A percentile compares a stretch with the other conserved stretches of the same genome.
These are phyloP conservation scores for Tauraco hartlaubi DNA, from an alignment of 2,797 vertebrate genomes.

Conservation along the genomic window DNA sequence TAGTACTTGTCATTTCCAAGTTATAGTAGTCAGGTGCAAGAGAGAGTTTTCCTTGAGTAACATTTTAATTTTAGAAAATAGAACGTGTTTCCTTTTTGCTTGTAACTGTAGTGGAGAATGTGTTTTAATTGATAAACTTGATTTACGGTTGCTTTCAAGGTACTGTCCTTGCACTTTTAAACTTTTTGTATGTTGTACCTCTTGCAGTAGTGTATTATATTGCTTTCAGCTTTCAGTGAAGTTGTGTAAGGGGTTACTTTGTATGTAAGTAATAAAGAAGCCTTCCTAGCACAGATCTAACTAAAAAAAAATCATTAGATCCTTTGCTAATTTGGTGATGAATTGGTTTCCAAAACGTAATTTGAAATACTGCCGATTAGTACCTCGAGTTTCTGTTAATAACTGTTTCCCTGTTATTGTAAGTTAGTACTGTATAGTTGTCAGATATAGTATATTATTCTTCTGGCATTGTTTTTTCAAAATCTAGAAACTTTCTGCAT, in stretches of 20 bases:
- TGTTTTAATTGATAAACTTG: neutral
- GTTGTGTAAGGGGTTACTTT: neutral
- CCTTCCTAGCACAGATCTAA: neutral
- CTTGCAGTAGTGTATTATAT: neutral
- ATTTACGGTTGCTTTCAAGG: neutral
- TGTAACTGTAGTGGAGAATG: neutral
- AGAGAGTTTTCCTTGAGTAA: neutral
- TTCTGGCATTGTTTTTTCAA: neutral
- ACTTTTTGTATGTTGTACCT: neutral
- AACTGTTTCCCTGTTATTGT: neutral
- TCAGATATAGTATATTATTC: neutral
- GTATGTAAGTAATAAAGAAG: neutral
- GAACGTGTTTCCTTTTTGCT: neutral
- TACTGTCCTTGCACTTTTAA: neutral
- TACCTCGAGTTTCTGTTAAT: neutral
- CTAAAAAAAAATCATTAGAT: neutral
- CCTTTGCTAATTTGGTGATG: neutral
- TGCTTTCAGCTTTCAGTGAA: neutral
- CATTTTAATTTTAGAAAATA: neutral
- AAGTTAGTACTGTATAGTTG: neutral
- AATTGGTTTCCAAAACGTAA: neutral
- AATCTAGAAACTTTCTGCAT: conserved; percentile 29
- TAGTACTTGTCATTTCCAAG: neutral
- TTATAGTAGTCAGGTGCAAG: neutral
- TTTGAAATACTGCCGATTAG: neutral